These are phyloP conservation scores for Ranitomeya imitator DNA, from an alignment of 2,113 vertebrate species.

Conservation along the genomic window DNA sequence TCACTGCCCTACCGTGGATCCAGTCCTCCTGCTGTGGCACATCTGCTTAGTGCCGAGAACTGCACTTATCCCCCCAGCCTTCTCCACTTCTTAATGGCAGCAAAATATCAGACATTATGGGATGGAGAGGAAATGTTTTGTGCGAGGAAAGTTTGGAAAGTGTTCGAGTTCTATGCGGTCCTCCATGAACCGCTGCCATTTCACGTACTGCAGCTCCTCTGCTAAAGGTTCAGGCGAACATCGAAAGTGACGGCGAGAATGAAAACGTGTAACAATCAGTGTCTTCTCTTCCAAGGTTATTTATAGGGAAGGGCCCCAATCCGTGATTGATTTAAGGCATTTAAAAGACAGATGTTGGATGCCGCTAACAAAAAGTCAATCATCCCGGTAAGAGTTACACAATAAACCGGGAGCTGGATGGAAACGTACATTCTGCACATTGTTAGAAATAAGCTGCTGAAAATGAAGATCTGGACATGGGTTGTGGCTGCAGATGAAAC, in stretches of 20 bases:
- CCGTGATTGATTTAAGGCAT: background rate
- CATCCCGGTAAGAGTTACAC: background rate
- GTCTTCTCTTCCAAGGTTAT: background rate
- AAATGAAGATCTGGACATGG: background rate
- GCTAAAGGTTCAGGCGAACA: background rate
- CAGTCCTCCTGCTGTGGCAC: conserved; percentile 52
- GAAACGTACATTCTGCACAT: conserved; percentile 24
- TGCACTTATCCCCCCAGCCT: conserved; percentile 37
- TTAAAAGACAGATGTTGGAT: conserved; percentile 22
- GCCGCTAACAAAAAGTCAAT: background rate
- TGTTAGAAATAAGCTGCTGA: conserved; percentile 16
- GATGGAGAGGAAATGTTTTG: conserved; percentile 26
- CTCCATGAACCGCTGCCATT: conserved; percentile 10
- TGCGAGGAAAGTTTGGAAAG: conserved; percentile 45
- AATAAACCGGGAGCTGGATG: conserved; percentile 13
- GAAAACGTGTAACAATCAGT: background rate
- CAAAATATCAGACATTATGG: conserved; percentile 10
- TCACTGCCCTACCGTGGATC: conserved; percentile 46
- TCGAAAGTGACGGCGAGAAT: background rate
- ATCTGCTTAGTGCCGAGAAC: conserved; percentile 48
- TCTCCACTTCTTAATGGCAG: conserved; percentile 53
- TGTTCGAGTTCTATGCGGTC: conserved; percentile 15
- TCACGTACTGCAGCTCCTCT: background rate
- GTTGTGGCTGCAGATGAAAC: conserved; percentile 15
- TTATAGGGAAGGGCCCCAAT: background rate